Evolutionary conservation across 2,888 invertebrate genomes (phyloP).

Genomic region (Acronicta alni): DNA sequence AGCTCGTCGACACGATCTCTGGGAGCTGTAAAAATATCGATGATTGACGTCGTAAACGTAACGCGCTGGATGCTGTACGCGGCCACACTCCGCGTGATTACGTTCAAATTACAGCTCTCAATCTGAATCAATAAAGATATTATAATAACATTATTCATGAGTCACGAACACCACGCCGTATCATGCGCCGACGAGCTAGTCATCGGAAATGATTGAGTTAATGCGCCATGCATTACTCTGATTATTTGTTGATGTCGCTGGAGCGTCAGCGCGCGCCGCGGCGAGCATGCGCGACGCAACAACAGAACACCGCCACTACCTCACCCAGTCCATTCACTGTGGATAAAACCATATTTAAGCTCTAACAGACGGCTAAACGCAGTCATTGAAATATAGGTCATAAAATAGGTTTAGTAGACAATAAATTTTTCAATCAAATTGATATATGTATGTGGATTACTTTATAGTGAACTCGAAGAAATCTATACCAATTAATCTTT

Average conservation of each 20-base stretch:
- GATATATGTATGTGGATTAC: conserved; percentile 46
- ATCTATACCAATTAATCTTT: conserved; percentile 47
- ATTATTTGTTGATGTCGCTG: conserved; percentile 52
- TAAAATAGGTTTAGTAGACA: conserved; percentile 53
- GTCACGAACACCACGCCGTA: conserved; percentile 48
- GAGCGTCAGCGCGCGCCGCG: conserved; percentile 2
- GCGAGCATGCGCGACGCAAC: neutral
- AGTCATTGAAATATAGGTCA: conserved; percentile 50
- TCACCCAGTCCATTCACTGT: conserved; percentile 11
- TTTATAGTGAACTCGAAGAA: conserved; percentile 40
- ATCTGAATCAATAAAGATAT: conserved; percentile 66
- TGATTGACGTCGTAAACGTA: conserved; percentile 68
- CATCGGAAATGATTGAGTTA: conserved; percentile 48
- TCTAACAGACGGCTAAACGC: conserved; percentile 35
- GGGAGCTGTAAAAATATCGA: conserved; percentile 71
- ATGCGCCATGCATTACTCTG: conserved; percentile 30
- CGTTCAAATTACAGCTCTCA: conserved; percentile 62
- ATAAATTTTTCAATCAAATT: conserved; percentile 51
- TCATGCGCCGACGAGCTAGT: conserved; percentile 55
- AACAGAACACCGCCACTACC: neutral
- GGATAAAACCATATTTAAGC: conserved; percentile 31
- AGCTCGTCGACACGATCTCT: conserved; percentile 46
- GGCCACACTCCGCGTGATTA: conserved; percentile 60
- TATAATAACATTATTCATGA: conserved; percentile 58
- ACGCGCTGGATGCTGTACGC: conserved; percentile 57